Percentiles rank a stretch among this genome's conserved stretches.
Conservation (phyloP, 2,113 vertebrate species). For the Xenopus tropicalis region DNA sequence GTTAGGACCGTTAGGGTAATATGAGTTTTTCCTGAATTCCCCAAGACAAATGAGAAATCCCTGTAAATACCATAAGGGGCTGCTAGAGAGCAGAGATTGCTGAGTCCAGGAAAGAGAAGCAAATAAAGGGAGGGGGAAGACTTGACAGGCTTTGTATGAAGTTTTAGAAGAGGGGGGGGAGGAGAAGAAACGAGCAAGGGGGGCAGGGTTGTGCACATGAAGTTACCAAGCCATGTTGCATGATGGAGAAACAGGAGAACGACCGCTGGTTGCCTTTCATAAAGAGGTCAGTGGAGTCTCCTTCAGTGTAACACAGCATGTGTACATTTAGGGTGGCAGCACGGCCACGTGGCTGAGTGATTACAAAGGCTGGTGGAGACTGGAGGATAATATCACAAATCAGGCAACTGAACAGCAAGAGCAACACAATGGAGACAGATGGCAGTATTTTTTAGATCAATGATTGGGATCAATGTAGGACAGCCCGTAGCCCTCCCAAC, state of each 20-base stretch:
- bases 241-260: slow-evolving; percentile 58
- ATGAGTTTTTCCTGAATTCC: no score
- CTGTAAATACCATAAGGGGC: no score
- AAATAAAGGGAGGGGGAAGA: slow-evolving; percentile 11
- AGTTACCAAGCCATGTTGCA: background rate
- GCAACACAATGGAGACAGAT: background rate
- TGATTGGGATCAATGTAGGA: no score
- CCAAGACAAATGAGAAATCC: no score
- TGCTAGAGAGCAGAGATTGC: no score
- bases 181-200: background rate
- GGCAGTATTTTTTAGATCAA: background rate
- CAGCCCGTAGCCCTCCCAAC: no score
- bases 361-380: background rate
- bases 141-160: background rate
- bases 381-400: background rate
- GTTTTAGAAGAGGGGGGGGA: slow-evolving; percentile 3
- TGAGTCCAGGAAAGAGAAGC: background rate
- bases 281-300: slow-evolving; percentile 52
- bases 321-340: background rate
- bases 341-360: background rate
- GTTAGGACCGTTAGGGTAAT: no score
- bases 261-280: slow-evolving; percentile 55
- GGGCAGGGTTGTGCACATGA: slow-evolving; percentile 16
- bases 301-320: background rate
- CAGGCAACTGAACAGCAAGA: background rate